Evolutionary conservation across 2,888 invertebrate species (phyloP), one percentile per base, ranked within the genome.

Genomic region (Euplagia quadripunctaria): DNA sequence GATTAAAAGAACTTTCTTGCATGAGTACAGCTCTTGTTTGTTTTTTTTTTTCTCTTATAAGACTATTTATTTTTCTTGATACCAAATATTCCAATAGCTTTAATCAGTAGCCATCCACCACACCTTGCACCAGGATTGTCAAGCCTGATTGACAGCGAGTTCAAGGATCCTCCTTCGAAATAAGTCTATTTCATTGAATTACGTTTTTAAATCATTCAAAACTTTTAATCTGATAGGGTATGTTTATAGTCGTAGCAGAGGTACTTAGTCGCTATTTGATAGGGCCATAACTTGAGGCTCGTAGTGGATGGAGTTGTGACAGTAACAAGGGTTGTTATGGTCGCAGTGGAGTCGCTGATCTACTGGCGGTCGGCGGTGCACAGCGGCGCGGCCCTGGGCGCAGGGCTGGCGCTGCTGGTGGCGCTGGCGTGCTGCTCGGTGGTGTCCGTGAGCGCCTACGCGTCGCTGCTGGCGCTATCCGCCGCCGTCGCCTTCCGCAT

Each of bases 311-410:
- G 6, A 46, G 43, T 46, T 46, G 43, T 46, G 43, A 9, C 9
- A 9, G 4, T 46, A 46, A 46, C 31, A 31, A 31, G 68, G n/a
- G 17, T n/a, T 41, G 41, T 17, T 49, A 72, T 97, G 65, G 64
- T 11, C 97, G 12, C 96, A 98, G 98, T 98, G 97, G 98, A 98
- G 96, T 98, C 99, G 91, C 97, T 99, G 94, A 98, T 99, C 94
- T 99, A 99, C 97, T 99, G 99, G 99, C 97, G 99, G 85, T 98
- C 98, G 96, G 98, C 99, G 86, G 98, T 98, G 96, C 98, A 98
- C 96, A 98, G 99, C 82, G 99, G 99, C 85, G 97, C 98, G 88
- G 99, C 99, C 82, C 98, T 99, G 93, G 99, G 98, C 91, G 97
- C 97, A 86, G 97, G 98, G 85, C 97, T 99, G 90, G 97, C 98